Evolutionary conservation across 2,113 vertebrate species (phyloP), one percentile per base, ranked within the genome.

Genomic region (Cairina moschata): DNA sequence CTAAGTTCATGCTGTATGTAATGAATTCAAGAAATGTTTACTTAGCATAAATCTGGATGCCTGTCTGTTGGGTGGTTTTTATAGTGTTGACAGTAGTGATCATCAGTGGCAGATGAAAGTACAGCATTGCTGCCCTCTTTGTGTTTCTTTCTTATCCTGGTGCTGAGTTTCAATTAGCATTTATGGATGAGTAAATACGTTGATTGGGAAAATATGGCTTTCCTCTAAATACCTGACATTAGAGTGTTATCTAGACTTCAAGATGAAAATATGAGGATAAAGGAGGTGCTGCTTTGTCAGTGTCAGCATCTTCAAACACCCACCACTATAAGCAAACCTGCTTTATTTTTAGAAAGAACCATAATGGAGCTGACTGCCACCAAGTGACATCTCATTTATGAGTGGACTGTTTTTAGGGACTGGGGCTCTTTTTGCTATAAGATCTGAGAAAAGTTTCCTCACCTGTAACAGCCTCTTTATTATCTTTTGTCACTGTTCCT

Each of bases 341-440:
- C 46, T 94, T 91, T 97, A 93, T 96, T 96, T 97, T 96, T 95
- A 95, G 91, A 76, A 90, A 71, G n/a, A 96, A 65, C 11, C 22
- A 9, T 77, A 80, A 93, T n/a, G 78, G 55, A 80, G 6, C 28
- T 73, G 54, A 38, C 36, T 95, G 42, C 56, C 56, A 88, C 11
- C 26, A 86, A 63, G 42, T 78, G 44, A 90, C 36, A 32, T 58
- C 44, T 34, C 44, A 83, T 89, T 69, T 11, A 63, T 50, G 55
- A 69, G 15, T 62, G 58, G 46, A 63, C 75, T 90, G 2, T 73
- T 90, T 85, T 77, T 60, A 77, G n/a, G 38, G 71, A 2, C 13
- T 32, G 13, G 60, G 9, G 8, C 66, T 40, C 17, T 23, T 83
- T 95, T 87, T 85, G 17, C 38, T 67, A 6, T 36, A 59, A 55